Evolutionary conservation across 2,797 vertebrate species (phyloP).

Genomic region (Astyanax mexicanus): DNA sequence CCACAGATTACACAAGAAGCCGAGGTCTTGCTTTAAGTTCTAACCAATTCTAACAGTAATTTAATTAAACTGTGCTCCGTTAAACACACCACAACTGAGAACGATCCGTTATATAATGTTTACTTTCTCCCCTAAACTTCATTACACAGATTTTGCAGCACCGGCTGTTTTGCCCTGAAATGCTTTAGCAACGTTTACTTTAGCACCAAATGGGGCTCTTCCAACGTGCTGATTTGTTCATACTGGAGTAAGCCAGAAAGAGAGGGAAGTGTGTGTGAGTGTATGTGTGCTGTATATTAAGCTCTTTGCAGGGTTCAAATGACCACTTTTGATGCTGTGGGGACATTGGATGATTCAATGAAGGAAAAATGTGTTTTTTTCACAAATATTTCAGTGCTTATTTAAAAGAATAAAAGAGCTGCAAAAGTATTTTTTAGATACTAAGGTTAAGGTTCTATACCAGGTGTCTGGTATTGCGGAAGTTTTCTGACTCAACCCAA

Average conservation of each 20-base stretch:
- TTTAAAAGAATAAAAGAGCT: no score
- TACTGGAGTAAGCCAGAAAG: neutral
- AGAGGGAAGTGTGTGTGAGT: neutral
- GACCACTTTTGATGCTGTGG: no score
- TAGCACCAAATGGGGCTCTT: conserved; percentile 25
- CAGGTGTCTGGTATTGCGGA: no score
- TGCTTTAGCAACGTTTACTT: conserved; percentile 32
- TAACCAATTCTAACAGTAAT: neutral
- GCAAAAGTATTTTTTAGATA: no score
- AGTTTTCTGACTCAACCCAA: no score
- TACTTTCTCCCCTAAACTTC: conserved; percentile 19
- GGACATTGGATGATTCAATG: no score
- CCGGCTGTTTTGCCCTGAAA: conserved; percentile 10
- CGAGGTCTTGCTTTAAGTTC: neutral
- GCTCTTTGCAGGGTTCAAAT: no score
- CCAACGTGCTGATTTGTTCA: conserved; percentile 42
- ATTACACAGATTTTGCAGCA: conserved; percentile 35
- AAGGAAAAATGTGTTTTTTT: no score
- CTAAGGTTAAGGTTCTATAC: no score
- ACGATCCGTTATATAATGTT: conserved; percentile 16
- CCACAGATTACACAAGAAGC: neutral
- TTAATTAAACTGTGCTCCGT: conserved; percentile 22
- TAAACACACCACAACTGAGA: conserved; percentile 20
- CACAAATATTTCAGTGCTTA: no score
- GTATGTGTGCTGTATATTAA: no score